Evolutionary conservation across 1,140 invertebrate genomes (phyloP), one percentile per base, ranked within the genome.

Genomic region (Polyergus mexicanus): DNA sequence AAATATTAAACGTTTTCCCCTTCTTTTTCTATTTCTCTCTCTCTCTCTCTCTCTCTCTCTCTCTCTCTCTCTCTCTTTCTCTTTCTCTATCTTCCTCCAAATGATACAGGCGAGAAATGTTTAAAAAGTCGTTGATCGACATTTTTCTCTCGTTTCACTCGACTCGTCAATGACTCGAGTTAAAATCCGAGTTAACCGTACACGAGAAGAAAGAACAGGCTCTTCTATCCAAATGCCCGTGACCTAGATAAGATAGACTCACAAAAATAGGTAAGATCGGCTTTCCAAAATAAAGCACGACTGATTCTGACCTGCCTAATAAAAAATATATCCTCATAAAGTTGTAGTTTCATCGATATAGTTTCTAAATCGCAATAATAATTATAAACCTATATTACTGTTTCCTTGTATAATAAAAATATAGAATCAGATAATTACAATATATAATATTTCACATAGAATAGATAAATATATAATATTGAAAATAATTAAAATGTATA

Each of bases 231-330:
- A 51, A 22, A 19, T 80, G 81, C 76, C 83, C 74, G 58, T 88
- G 87, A 87, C 75, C 85, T 66, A 91, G 60, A 76, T 88, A 38
- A 22, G 47, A 4, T 47, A 62, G 51, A 75, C 44, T 32, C 47
- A 51, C 51, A 10, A 80, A 58, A 75, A 72, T 84, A 44, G 32
- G 38, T 44, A 0, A 66, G 51, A 62, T 38, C 7, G 22, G 5
- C 44, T 74, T 56, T 11, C 58, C 1, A 60, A 71, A 88, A 76
- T 86, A 66, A 69, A 84, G 66, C 76, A 71, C 60, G 16, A 13
- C 38, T 22, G 54, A 58, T 63, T 56, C 84, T 88, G 87, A 88
- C 85, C 84, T 86, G 47, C 38, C 86, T 88, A 76, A 88, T 78
- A 47, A 47, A 47, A 47, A 16, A 3, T 16, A 0, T 47, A 47